Conservation (phyloP, 2,888 invertebrate genomes). For the Leptinotarsa haldemani region DNA sequence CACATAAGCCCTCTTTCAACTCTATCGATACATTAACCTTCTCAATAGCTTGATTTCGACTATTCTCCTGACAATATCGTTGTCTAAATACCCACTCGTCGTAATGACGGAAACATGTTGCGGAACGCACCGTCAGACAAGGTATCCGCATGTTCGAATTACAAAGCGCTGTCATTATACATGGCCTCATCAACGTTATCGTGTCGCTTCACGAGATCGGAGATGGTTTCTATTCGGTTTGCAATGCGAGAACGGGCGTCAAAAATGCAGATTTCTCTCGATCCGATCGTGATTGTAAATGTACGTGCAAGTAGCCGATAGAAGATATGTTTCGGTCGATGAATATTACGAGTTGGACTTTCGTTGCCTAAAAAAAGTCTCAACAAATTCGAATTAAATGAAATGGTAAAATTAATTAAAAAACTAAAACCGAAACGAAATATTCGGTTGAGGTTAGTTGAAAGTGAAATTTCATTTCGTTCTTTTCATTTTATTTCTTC, state of each 20-base stretch:
- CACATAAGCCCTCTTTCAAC: neutral
- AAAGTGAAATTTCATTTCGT: too few relatives aligned
- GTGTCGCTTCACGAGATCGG: neutral
- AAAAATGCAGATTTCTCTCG: neutral
- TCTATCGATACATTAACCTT: neutral
- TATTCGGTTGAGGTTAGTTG: too few relatives aligned
- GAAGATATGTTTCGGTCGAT: too few relatives aligned
- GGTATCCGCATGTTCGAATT: neutral
- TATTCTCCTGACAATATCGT: neutral
- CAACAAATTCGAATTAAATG: too few relatives aligned
- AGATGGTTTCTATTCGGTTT: neutral
- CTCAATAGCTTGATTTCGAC: neutral
- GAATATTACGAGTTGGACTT: too few relatives aligned
- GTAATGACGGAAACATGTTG: conserved; percentile 1
- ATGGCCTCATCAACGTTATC: neutral
- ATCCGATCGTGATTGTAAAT: neutral
- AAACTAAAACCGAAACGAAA: too few relatives aligned
- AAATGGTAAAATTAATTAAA: too few relatives aligned
- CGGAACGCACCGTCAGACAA: neutral
- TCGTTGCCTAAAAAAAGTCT: too few relatives aligned
- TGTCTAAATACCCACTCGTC: neutral
- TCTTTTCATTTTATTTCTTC: too few relatives aligned
- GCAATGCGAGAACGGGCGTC: neutral
- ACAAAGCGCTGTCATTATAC: neutral
- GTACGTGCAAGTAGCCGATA: neutral